Evolutionary conservation across 2,113 vertebrate genomes (phyloP).

Genomic region (Mugil cephalus): DNA sequence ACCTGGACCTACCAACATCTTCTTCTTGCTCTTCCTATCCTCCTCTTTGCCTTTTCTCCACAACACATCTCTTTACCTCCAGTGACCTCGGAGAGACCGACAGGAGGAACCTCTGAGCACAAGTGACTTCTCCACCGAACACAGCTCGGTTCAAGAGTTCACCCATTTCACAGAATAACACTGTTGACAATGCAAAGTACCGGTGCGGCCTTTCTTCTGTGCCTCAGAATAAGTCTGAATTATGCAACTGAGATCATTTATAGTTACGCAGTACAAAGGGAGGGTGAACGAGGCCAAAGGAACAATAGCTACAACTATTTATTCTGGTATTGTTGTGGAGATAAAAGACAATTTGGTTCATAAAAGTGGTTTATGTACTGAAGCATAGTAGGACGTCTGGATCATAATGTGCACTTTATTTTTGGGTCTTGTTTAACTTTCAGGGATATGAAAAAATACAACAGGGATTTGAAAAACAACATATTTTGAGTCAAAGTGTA

Average conservation of each 20-base stretch:
- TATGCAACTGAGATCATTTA: not conserved
- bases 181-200: slow-evolving; percentile 39
- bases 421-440: no score
- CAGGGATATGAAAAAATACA: no score
- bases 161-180: slow-evolving; percentile 19
- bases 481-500: no score
- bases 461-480: no score
- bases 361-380: not conserved
- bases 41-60: slow-evolving; percentile 28
- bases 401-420: no score
- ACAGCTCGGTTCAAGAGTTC: slow-evolving; percentile 42
- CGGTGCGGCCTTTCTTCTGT: not conserved
- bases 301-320: not conserved
- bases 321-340: not conserved
- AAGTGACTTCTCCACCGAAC: slow-evolving; percentile 35
- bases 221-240: not conserved
- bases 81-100: slow-evolving; percentile 31
- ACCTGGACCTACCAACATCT: slow-evolving; percentile 63
- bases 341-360: not conserved
- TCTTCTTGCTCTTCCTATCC: slow-evolving; percentile 33
- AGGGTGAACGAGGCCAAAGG: not conserved
- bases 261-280: no score
- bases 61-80: slow-evolving; percentile 46
- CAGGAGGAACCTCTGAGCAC: slow-evolving; percentile 21
- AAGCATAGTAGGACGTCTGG: not conserved